Evolutionary conservation across 2,797 vertebrate genomes (phyloP).

Genomic region (Merluccius polli): DNA sequence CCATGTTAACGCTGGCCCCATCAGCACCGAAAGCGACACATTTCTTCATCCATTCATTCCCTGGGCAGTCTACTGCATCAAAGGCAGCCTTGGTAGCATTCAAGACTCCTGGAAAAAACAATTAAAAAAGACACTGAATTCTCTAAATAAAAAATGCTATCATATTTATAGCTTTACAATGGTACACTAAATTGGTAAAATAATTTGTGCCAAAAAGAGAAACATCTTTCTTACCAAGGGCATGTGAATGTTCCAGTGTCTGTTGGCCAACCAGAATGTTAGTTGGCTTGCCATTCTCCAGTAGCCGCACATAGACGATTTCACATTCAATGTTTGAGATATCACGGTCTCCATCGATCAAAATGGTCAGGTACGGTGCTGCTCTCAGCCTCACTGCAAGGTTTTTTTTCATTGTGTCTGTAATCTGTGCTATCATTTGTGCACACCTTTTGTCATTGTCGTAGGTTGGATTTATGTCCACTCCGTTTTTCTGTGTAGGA

Average conservation of each 20-base stretch:
- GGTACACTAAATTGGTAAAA: no score
- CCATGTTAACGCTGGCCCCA: conserved; percentile 24
- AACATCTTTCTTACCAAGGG: conserved; percentile 16
- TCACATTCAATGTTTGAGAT: conserved; percentile 19
- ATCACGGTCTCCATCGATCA: conserved; percentile 19
- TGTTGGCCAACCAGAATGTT: conserved; percentile 27
- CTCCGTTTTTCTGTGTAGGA: no score
- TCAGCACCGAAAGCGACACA: conserved; percentile 21
- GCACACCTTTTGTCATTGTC: conserved; percentile 16
- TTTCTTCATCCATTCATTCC: conserved; percentile 18
- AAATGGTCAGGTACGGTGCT: conserved; percentile 15
- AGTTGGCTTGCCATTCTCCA: conserved; percentile 20
- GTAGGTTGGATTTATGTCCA: conserved; percentile 6
- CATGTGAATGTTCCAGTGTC: conserved; percentile 26
- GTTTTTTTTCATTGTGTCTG: conserved; percentile 18
- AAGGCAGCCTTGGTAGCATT: conserved; percentile 25
- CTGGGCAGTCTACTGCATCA: conserved; percentile 8
- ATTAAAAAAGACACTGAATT: no score
- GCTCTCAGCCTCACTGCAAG: conserved; percentile 19
- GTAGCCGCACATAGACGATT: conserved; percentile 17
- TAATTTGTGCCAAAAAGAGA: no score
- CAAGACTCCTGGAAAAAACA: conserved; percentile 18
- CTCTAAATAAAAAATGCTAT: no score
- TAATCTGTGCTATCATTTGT: conserved; percentile 27
- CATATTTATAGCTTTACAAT: no score